A percentile compares a stretch with the other conserved stretches of the same genome.
Evolutionary conservation across 2,888 invertebrate genomes (phyloP).

Genomic region (Drosophila buzzatii): DNA sequence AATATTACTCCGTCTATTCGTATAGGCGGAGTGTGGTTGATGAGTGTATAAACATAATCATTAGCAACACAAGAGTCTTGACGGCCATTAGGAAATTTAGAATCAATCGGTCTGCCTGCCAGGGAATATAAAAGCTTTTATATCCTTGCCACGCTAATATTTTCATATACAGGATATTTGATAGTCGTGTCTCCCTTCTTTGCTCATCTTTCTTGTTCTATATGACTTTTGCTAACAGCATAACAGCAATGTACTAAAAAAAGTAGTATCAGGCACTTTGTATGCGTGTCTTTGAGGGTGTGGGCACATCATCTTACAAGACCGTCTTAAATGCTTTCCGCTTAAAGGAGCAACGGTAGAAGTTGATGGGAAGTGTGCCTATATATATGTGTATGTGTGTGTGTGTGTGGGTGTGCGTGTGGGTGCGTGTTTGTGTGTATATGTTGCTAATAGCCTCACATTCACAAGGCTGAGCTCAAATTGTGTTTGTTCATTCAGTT

Average conservation of each 20-base stretch:
- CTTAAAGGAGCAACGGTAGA: conserved; percentile 61
- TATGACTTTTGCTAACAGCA: conserved; percentile 39
- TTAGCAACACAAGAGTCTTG: background rate
- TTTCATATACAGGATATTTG: background rate
- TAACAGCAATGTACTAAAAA: conserved; percentile 6
- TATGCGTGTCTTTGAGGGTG: conserved; percentile 45
- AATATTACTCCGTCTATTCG: too few relatives aligned
- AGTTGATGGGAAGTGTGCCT: conserved; percentile 62
- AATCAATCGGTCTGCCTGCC: background rate
- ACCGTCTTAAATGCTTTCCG: conserved; percentile 68
- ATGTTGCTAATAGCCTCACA: background rate
- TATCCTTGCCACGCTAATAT: too few relatives aligned
- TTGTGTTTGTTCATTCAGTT: conserved; percentile 6
- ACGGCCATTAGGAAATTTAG: background rate
- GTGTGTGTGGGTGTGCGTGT: background rate
- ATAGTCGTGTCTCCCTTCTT: background rate
- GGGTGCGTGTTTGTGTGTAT: background rate
- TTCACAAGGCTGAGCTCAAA: background rate
- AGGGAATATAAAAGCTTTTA: background rate
- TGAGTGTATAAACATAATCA: background rate
- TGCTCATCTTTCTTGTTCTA: conserved; percentile 6
- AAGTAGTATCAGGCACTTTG: conserved; percentile 45
- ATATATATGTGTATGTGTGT: background rate
- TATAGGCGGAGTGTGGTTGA: too few relatives aligned
- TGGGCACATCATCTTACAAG: conserved; percentile 25